phyloP scores from a whole-genome alignment of 2,888 invertebrate genomes.

The Melanophora roralis region DNA sequence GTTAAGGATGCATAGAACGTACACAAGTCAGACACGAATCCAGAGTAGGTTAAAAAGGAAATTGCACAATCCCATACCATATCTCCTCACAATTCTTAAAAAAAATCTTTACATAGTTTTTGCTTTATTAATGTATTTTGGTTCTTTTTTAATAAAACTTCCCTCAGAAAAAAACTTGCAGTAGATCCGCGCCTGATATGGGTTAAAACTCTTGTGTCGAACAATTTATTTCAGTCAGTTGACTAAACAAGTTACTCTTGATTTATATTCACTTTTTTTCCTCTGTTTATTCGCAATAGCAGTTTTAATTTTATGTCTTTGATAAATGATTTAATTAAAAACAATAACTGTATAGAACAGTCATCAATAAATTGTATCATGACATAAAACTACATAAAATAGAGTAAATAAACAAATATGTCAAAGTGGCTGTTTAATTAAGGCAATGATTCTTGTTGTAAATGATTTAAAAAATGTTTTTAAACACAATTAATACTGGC shows the following conservation, averaged over 20 bases:
- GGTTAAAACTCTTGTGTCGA: neutral
- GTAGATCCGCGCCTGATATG: neutral
- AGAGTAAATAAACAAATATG: neutral
- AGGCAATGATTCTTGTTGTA: no score
- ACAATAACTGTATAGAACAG: constrained; percentile 41
- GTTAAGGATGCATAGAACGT: no score
- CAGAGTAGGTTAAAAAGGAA: no score
- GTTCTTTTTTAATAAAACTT: no score
- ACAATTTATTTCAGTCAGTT: constrained; percentile 38
- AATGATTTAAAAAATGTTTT: no score
- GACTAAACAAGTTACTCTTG: constrained; percentile 36
- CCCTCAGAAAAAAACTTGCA: constrained; percentile 26
- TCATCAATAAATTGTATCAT: constrained; percentile 39
- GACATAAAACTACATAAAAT: neutral
- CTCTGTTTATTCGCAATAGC: neutral
- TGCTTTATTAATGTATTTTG: no score
- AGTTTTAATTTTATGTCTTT: constrained; percentile 10
- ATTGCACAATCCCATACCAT: no score
- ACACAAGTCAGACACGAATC: no score
- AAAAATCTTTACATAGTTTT: no score
- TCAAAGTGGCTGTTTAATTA: no score
- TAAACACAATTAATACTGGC: no score
- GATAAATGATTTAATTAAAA: constrained; percentile 58
- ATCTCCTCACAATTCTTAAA: no score
- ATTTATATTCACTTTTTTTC: constrained; percentile 38